A percentile compares a stretch with the other conserved stretches of the same genome.
These are phyloP conservation scores for Aegithalos caudatus DNA, from an alignment of 2,113 vertebrate species.

Conservation along the genomic window DNA sequence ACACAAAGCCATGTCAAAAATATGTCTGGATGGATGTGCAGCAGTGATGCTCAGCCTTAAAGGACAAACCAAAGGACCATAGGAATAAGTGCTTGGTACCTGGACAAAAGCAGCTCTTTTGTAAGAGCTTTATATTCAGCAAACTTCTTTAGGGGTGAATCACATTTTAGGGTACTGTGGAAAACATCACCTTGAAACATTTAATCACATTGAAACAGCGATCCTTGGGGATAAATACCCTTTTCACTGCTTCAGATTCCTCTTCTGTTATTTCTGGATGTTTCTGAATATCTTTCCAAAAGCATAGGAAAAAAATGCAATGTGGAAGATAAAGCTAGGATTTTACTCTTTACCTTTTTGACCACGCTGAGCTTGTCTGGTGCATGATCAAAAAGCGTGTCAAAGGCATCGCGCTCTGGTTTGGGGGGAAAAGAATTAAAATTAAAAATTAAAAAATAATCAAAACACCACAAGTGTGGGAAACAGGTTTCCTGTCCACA, in stretches of 20 bases:
- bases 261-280: neutral
- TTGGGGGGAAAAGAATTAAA: neutral
- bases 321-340: neutral
- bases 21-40: neutral
- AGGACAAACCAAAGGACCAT: neutral
- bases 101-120: neutral
- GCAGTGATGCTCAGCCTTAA: neutral
- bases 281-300: neutral
- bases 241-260: neutral
- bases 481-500: neutral
- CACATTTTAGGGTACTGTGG: neutral
- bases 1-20: neutral
- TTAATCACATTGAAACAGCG: neutral
- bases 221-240: neutral
- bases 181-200: neutral
- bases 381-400: slow-evolving; percentile 85
- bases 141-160: neutral
- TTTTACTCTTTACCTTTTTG: slow-evolving; percentile 77
- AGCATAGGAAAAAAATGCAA: neutral
- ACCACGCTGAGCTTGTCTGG: slow-evolving; percentile 87
- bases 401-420: slow-evolving; percentile 85
- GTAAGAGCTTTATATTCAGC: neutral
- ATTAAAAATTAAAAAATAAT: too few species aligned
- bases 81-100: neutral
- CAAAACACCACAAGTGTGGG: neutral